phyloP scores from a whole-genome alignment of 2,113 vertebrate species.

The Actinemys pallida region DNA sequence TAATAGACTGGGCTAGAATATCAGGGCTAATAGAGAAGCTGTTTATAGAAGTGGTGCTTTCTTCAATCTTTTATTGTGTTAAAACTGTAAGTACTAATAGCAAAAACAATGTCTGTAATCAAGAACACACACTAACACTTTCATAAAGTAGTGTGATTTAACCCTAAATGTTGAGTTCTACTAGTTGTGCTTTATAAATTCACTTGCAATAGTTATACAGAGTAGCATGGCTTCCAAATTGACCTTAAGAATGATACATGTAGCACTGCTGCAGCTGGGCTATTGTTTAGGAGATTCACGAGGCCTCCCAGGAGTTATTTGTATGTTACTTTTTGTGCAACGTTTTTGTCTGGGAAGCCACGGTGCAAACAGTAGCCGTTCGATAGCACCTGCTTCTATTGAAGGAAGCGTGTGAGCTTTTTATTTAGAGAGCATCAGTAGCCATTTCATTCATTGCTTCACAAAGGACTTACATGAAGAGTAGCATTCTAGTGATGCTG shows the following conservation, averaged over 20 bases:
- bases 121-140: constrained; percentile 19
- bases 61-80: neutral
- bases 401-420: constrained; percentile 14
- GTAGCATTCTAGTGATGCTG: constrained; percentile 63
- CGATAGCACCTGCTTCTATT: constrained; percentile 83
- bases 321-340: constrained; percentile 66
- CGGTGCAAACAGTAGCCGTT: constrained; percentile 82
- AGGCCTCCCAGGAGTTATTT: constrained; percentile 79
- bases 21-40: neutral
- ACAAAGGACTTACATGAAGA: constrained; percentile 79
- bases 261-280: constrained; percentile 78
- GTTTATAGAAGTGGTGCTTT: neutral
- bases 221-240: constrained; percentile 52
- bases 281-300: constrained; percentile 75
- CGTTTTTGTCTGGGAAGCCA: constrained; percentile 76
- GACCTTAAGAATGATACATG: constrained; percentile 80
- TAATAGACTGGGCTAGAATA: neutral
- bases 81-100: neutral
- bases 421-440: constrained; percentile 71
- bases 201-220: neutral
- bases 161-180: neutral
- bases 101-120: constrained; percentile 1
- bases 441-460: constrained; percentile 78
- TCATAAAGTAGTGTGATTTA: constrained; percentile 32
- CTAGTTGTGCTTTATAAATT: constrained; percentile 1